Conservation (phyloP, 2,113 vertebrate genomes). For the Columbina picui region DNA sequence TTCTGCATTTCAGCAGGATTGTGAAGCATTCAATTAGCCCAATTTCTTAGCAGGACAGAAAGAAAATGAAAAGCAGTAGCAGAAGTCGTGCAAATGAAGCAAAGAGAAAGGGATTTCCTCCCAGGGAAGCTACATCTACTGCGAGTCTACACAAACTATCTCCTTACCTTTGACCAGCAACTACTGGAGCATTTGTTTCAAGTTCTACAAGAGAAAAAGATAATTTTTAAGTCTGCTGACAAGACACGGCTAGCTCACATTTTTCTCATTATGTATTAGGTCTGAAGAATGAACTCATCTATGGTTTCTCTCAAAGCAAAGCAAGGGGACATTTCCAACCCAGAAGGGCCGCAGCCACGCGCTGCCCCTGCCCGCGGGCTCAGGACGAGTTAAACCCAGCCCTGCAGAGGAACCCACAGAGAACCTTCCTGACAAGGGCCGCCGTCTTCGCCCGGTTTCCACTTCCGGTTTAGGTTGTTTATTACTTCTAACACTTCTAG, state of each 20-base stretch:
- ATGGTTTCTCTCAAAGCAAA: neutral
- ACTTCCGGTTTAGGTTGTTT: neutral
- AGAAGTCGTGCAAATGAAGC: neutral
- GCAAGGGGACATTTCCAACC: neutral
- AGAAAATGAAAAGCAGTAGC: neutral
- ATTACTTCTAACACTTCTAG: neutral
- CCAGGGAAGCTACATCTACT: conserved; percentile 22
- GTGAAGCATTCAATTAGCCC: neutral
- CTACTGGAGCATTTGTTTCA: conserved; percentile 77
- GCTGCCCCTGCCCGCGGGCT: neutral
- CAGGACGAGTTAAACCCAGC: neutral
- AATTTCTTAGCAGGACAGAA: neutral
- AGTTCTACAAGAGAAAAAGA: conserved; percentile 78
- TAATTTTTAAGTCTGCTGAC: conserved; percentile 48
- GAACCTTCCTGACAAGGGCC: neutral
- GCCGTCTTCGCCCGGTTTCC: neutral
- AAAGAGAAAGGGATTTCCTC: conserved; percentile 31
- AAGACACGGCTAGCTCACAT: conserved; percentile 28
- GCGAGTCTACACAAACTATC: conserved; percentile 52
- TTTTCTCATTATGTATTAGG: neutral
- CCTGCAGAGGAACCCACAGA: neutral
- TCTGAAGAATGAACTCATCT: conserved; percentile 15
- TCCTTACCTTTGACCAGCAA: conserved; percentile 82
- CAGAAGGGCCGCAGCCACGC: neutral
- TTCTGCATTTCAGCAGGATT: neutral